phyloP scores from a whole-genome alignment of 2,888 invertebrate genomes.

The Polia nebulosa region DNA sequence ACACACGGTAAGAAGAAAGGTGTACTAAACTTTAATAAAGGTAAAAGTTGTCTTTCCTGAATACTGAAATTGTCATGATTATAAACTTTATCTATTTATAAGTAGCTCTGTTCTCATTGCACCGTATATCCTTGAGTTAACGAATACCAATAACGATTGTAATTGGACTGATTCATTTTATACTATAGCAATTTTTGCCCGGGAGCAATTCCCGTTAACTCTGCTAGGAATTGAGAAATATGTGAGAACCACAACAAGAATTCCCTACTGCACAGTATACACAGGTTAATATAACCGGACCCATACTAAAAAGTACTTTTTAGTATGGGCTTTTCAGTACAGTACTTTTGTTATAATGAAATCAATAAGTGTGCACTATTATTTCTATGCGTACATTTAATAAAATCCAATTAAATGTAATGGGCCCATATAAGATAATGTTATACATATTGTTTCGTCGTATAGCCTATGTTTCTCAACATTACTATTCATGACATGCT shows the following conservation, averaged over 20 bases:
- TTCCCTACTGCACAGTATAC: background rate
- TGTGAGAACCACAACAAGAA: slow-evolving; percentile 22
- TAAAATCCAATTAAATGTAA: slow-evolving; percentile 51
- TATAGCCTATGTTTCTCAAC: slow-evolving; percentile 63
- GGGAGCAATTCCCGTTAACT: slow-evolving; percentile 32
- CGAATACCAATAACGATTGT: slow-evolving; percentile 56
- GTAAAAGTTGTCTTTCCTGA: slow-evolving; percentile 2
- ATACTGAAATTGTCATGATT: slow-evolving; percentile 13
- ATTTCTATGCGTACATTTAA: slow-evolving; percentile 31
- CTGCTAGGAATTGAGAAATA: slow-evolving; percentile 16
- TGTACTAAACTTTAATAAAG: background rate
- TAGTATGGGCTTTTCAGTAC: too few species aligned
- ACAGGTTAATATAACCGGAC: background rate
- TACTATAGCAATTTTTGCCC: slow-evolving; percentile 41
- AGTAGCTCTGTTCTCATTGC: slow-evolving; percentile 44
- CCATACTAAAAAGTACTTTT: too few species aligned
- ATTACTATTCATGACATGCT: slow-evolving; percentile 77
- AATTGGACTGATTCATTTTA: slow-evolving; percentile 54
- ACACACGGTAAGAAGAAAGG: background rate
- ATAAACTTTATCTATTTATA: slow-evolving; percentile 52
- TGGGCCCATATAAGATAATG: slow-evolving; percentile 29
- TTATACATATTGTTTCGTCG: slow-evolving; percentile 38
- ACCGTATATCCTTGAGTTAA: slow-evolving; percentile 52
- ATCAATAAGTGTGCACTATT: slow-evolving; percentile 26
- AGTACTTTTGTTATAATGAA: slow-evolving; percentile 6